phyloP scores from a whole-genome alignment of 2,888 invertebrate genomes.

The Pristionchus arcanus region DNA sequence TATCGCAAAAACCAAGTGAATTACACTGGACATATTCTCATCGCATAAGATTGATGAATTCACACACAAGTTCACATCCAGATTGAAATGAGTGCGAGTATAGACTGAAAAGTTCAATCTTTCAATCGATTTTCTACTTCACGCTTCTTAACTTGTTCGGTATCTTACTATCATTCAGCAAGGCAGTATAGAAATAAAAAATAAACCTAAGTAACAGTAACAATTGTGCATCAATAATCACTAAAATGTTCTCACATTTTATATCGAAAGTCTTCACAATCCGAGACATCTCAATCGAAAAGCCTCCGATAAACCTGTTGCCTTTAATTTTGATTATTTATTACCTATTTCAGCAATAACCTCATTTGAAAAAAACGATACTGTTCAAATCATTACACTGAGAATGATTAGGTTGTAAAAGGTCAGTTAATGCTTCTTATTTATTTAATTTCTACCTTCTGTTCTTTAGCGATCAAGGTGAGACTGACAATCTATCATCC shows the following conservation, averaged over 20 bases:
- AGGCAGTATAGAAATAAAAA: neutral
- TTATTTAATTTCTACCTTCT: too few species aligned
- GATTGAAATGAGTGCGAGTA: neutral
- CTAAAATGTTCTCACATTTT: neutral
- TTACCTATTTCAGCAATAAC: neutral
- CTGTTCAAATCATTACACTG: neutral
- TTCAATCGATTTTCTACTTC: neutral
- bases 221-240: neutral
- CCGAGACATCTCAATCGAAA: neutral
- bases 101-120: too few species aligned
- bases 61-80: neutral
- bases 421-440: neutral
- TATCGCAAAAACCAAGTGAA: too few species aligned
- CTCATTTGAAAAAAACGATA: neutral
- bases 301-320: neutral
- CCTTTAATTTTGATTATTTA: neutral
- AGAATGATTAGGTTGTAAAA: neutral
- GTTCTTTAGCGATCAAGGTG: too few species aligned
- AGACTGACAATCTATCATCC: too few species aligned
- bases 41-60: neutral
- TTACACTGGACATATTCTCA: neutral
- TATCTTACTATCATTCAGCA: neutral
- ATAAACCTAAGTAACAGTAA: neutral
- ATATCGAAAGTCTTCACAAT: neutral
- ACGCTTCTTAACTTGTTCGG: neutral